Conservation (phyloP, 2,888 invertebrate genomes). For the Heteropelma amictum region DNA sequence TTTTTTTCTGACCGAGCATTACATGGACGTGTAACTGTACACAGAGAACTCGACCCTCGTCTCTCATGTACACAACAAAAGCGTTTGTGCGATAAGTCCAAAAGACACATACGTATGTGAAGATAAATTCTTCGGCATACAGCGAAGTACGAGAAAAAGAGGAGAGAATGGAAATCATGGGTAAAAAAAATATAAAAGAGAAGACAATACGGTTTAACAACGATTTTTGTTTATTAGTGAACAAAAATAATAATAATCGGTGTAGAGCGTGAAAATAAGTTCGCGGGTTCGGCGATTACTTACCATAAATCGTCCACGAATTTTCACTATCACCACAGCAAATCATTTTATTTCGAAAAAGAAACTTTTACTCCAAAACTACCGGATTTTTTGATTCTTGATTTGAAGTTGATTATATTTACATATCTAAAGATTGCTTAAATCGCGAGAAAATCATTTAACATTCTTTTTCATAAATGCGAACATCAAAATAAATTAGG, state of each 20-base stretch:
- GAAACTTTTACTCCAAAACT: no score
- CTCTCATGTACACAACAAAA: background rate
- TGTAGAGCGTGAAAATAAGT: background rate
- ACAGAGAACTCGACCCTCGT: background rate
- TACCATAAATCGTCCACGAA: no score
- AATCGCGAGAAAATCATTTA: no score
- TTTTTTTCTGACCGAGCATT: constrained; percentile 4
- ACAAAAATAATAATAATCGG: background rate
- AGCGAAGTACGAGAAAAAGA: background rate
- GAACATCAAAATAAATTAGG: no score
- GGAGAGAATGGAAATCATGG: background rate
- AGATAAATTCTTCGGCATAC: background rate
- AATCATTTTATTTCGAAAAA: no score
- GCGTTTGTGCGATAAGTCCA: background rate
- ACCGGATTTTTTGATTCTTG: no score
- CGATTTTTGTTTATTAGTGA: background rate
- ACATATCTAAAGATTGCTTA: no score
- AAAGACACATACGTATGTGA: background rate
- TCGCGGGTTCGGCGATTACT: no score
- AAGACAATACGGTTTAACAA: background rate
- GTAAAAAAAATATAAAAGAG: background rate
- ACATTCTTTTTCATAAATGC: no score
- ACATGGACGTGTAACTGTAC: constrained; percentile 13
- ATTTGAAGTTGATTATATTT: no score
- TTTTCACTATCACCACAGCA: no score